These are phyloP conservation scores for Lasioglossum marginatum DNA, from an alignment of 2,888 invertebrate genomes.

Conservation along the genomic window DNA sequence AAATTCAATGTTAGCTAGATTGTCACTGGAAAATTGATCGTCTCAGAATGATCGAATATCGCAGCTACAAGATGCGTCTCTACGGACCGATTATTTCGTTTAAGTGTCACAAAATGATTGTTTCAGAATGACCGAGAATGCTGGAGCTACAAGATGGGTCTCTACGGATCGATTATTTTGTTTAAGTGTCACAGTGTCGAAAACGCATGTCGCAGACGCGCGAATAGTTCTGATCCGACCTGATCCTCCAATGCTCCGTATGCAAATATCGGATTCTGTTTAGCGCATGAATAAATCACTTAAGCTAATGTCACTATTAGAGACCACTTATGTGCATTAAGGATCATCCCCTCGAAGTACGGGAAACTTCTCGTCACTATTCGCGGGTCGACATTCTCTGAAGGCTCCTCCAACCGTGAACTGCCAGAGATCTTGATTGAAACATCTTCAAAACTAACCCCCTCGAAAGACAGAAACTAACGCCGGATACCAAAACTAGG, in stretches of 20 bases:
- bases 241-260: conserved; percentile 3
- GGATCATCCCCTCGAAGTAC: conserved; percentile 39
- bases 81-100: not conserved
- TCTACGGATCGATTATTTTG: not conserved
- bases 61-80: not conserved
- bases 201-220: not conserved
- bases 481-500: conserved; percentile 44
- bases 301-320: conserved; percentile 52
- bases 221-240: not conserved
- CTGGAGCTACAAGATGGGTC: not conserved
- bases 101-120: not conserved
- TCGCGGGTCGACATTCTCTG: conserved; percentile 38
- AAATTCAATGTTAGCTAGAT: not conserved
- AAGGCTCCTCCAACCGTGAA: conserved; percentile 39
- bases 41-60: not conserved
- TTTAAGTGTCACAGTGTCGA: too few relatives aligned
- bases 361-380: conserved; percentile 47
- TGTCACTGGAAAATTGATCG: not conserved
- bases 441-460: conserved; percentile 59
- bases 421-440: conserved; percentile 55
- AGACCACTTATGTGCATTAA: conserved; percentile 51
- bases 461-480: conserved; percentile 44
- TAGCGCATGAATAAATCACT: conserved; percentile 53
- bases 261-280: conserved; percentile 28
- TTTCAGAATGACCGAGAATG: not conserved